Base-by-base conservation (phyloP, 2,888 invertebrate species). In the Aproaerema taeniolella region DNA sequence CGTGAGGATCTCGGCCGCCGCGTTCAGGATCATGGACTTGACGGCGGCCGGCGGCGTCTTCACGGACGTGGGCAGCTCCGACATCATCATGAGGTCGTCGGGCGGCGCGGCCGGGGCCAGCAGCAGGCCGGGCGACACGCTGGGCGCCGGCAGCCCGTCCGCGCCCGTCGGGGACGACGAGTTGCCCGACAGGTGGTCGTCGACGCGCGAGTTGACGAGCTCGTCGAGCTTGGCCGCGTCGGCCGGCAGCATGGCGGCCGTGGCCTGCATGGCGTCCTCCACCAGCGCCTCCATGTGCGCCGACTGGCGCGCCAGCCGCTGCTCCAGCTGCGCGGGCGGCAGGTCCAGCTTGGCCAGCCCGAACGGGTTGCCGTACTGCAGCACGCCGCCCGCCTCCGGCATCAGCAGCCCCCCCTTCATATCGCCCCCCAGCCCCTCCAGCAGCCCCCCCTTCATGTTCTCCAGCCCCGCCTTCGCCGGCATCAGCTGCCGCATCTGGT, bases 21-120 rank as follows among this genome's bases (percentile, higher is more conserved):
- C 93, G 63, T 91, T 92, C 38, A 93, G 82, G 31, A 93, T 88
- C 88, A 93, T 92, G n/a, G 91, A 91, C 50, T 93, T 93, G 52
- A 91, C 91, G 16, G 91, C 90, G 16, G 90, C 89, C 1, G 89
- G 87, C 31, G 89, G 88, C 31, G 88, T 89, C 58, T 81, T 88
- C 42, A 87, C 86, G 7, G 85, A 78, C 15, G 78, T 67, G 10
- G 72, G 43, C 47, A 66, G 68, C 41, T 79, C 82, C 1, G 75
- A 62, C 39, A 80, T 73, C 72, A 85, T 64, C 75, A 79, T 73
- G 16, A 79, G 71, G 26, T 77, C 77, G 35, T 75, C 76, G 5
- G n/a, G n/a, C n/a, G n/a, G n/a, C n/a, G n/a, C 52, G 1, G 65
- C 61, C 24, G 66, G 66, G 5, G 64, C 51, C n/a, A 60, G 46